Percentiles rank a stretch among this genome's conserved stretches.
Conservation (phyloP, 2,888 invertebrate genomes). For the Polietes domitor region DNA sequence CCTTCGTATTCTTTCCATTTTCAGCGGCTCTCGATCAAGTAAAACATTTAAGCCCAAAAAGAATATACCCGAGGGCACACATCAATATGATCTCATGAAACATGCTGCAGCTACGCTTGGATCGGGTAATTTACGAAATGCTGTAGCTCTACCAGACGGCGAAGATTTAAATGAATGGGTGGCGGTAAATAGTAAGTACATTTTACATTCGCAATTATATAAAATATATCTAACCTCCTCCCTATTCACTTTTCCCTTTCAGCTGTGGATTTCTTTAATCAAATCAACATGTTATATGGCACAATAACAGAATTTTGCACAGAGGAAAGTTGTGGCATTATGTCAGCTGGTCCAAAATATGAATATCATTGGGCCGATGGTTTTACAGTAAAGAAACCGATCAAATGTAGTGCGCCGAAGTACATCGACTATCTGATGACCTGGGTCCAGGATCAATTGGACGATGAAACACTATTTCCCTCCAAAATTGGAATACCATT, state of each 20-base stretch:
- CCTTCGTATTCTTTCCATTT: constrained; percentile 51
- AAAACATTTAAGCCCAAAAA: constrained; percentile 99
- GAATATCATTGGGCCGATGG: constrained; percentile 99
- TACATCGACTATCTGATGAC: constrained; percentile 99
- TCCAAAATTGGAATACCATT: constrained; percentile 99
- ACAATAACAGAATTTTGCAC: constrained; percentile 99
- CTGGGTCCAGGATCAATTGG: constrained; percentile 99
- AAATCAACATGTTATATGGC: constrained; percentile 99
- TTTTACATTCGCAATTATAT: neutral
- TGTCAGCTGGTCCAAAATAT: constrained; percentile 99
- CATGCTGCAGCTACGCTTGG: constrained; percentile 99
- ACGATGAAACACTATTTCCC: constrained; percentile 98
- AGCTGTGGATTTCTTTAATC: constrained; percentile 99
- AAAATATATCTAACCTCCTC: neutral
- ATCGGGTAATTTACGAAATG: constrained; percentile 96
- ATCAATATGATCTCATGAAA: constrained; percentile 99
- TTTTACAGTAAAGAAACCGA: constrained; percentile 98
- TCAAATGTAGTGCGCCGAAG: constrained; percentile 99
- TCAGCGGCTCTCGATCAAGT: constrained; percentile 87
- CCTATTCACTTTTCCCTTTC: constrained; percentile 63
- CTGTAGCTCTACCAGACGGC: constrained; percentile 98
- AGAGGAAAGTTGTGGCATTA: constrained; percentile 97
- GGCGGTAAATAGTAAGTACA: constrained; percentile 96
- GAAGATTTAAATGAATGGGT: constrained; percentile 99
- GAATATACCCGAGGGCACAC: constrained; percentile 98